Evolutionary conservation across 2,888 invertebrate genomes (phyloP).

Genomic region (Gastrophysa polygoni): DNA sequence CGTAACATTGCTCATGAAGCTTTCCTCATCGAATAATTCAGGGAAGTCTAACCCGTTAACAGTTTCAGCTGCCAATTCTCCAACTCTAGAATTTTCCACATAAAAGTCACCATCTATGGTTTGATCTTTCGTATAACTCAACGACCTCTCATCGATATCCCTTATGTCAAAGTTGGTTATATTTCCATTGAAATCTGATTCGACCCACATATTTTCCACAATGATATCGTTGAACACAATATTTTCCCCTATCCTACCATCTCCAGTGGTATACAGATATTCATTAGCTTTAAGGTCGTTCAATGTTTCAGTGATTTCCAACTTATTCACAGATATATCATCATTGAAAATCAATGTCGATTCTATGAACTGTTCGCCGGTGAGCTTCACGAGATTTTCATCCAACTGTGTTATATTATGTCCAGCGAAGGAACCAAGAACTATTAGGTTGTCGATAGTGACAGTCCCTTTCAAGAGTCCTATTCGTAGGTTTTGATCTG

Average conservation of each 20-base stretch:
- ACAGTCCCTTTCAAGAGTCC: conserved; percentile 56
- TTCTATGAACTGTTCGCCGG: conserved; percentile 54
- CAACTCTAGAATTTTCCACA: conserved; percentile 49
- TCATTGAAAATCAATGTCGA: conserved; percentile 55
- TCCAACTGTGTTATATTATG: conserved; percentile 58
- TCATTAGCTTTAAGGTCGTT: conserved; percentile 53
- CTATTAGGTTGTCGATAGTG: conserved; percentile 57
- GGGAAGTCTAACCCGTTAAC: conserved; percentile 55
- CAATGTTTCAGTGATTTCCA: conserved; percentile 52
- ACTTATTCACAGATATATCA: conserved; percentile 45
- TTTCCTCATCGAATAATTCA: conserved; percentile 40
- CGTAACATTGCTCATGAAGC: conserved; percentile 46
- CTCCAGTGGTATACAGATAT: conserved; percentile 40
- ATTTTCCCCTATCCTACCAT: conserved; percentile 26
- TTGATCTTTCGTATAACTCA: conserved; percentile 53
- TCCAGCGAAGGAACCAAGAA: conserved; percentile 57
- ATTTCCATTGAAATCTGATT: conserved; percentile 47
- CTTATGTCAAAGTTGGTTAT: conserved; percentile 52
- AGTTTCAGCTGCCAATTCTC: conserved; percentile 37
- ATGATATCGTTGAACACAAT: conserved; percentile 24
- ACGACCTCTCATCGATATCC: conserved; percentile 46
- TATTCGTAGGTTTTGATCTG: conserved; percentile 59
- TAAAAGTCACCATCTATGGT: conserved; percentile 50
- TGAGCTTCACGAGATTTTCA: conserved; percentile 55
- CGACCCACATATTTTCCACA: conserved; percentile 29